Percentiles rank a stretch among this genome's conserved stretches.
Conservation (phyloP, 2,888 invertebrate species). For the Drosophila parthenogenetica region DNA sequence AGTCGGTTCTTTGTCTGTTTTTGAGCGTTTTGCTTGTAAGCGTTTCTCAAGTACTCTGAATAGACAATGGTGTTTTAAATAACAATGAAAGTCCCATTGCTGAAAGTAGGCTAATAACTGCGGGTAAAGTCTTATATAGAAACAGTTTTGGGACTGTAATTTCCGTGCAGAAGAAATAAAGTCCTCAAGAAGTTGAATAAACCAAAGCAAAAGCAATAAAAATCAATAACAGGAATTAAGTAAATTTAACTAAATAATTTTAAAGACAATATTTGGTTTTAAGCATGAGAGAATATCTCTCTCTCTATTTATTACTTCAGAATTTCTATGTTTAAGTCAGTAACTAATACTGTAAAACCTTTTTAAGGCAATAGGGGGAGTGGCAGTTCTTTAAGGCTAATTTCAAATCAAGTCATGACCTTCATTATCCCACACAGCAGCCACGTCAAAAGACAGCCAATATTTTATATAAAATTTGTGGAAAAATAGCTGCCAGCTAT, state of each 20-base stretch:
- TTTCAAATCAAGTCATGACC: slow-evolving; percentile 68
- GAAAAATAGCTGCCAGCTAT: slow-evolving; percentile 64
- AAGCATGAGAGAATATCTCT: no score
- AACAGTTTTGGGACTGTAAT: slow-evolving; percentile 15
- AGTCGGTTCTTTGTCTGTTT: slow-evolving; percentile 54
- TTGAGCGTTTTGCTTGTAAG: slow-evolving; percentile 59
- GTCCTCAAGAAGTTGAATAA: background rate
- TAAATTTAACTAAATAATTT: background rate
- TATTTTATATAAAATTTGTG: slow-evolving; percentile 65
- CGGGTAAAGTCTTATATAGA: slow-evolving; percentile 21
- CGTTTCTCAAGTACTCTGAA: slow-evolving; percentile 56
- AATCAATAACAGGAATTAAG: background rate
- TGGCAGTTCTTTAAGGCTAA: slow-evolving; percentile 47
- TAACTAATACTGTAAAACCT: slow-evolving; percentile 10
- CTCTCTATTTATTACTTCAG: no score
- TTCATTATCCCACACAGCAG: slow-evolving; percentile 42
- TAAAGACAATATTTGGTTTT: no score
- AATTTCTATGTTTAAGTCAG: slow-evolving; percentile 9
- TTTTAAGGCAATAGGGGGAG: slow-evolving; percentile 20
- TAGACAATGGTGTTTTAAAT: slow-evolving; percentile 53
- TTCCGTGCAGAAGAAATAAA: background rate
- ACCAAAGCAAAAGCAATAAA: background rate
- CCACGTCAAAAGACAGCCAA: slow-evolving; percentile 53
- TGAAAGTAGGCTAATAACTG: slow-evolving; percentile 67
- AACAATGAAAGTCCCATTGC: slow-evolving; percentile 45